Base-by-base conservation (phyloP, 2,797 vertebrate species). In the Arvicola amphibius region DNA sequence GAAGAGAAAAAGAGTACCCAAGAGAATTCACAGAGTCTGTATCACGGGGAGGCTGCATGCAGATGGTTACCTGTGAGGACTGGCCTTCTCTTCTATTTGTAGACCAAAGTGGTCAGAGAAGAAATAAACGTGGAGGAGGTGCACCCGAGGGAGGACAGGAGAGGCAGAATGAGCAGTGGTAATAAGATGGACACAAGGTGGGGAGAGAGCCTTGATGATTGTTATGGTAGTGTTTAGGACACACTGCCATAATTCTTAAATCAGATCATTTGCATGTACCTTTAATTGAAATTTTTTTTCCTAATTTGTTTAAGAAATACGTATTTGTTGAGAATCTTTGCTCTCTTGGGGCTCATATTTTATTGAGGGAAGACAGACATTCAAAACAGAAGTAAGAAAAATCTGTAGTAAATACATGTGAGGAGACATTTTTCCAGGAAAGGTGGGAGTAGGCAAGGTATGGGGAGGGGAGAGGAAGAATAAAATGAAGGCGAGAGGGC, bases 251-350 rank as follows among this genome's bases (percentile, higher is more conserved):
- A 19, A 53, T 53, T 53, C n/a, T 53, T n/a, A 81, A 95, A 34
- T 84, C 61, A 29, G 40, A 73, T 46, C 19, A 12, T 37, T 74
- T 86, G n/a, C 67, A 23, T 61, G 17, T 48, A 19, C 69, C 16
- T 81, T 74, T n/a, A 79, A 76, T 53, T 43, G 61, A 0, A 7
- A 8, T n/a, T 56, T 27, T 53, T 92, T 88, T 37, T 21, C 51
- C 46, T 87, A 79, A 48, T 48, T 87, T 79, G 73, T 86, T 93
- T 56, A 92, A 40, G 19, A 93, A 59, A 77, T 63, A 73, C 6
- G 34, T 79, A 79, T 37, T 90, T 79, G 19, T 56, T 93, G 80
- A 77, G n/a, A 71, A 43, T 37, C 6, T 91, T 53, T 86, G 11
- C 12, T 43, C 93, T 83, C 14, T 17, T 51, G 34, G 25, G 71